These are phyloP conservation scores for Thamnaconus septentrionalis DNA, from an alignment of 2,113 vertebrate species.

Conservation along the genomic window DNA sequence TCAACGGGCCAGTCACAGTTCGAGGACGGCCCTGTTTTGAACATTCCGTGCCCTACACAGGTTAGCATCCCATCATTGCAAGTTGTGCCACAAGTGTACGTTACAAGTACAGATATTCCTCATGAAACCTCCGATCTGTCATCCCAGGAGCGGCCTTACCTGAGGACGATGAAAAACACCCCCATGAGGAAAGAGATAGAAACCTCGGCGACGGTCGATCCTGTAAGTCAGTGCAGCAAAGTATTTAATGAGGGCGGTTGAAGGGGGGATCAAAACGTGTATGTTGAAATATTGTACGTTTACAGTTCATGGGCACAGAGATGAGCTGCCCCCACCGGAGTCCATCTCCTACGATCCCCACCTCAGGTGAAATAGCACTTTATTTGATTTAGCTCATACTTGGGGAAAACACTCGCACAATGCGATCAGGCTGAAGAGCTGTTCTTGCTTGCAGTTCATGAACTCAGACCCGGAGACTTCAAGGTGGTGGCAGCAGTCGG, in stretches of 20 bases:
- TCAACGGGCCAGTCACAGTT: slow-evolving; percentile 15
- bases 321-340: slow-evolving; percentile 75
- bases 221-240: slow-evolving; percentile 43
- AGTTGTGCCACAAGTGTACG: not conserved
- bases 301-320: slow-evolving; percentile 81
- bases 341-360: slow-evolving; percentile 76
- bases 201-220: slow-evolving; percentile 9
- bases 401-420: not conserved
- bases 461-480: slow-evolving; percentile 86
- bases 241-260: not conserved
- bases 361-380: slow-evolving; percentile 78
- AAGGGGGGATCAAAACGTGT: not conserved
- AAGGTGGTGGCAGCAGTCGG: slow-evolving; percentile 88
- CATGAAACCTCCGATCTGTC: not conserved
- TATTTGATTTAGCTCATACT: rapidly evolving
- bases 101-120: not conserved
- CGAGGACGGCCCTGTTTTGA: slow-evolving; percentile 16
- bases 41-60: slow-evolving; percentile 61
- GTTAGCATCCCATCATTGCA: slow-evolving; percentile 42
- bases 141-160: slow-evolving; percentile 63
- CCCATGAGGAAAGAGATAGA: not conserved
- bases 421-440: not conserved
- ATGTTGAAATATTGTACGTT: slow-evolving; percentile 3
- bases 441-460: slow-evolving; percentile 79
- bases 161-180: slow-evolving; percentile 68